A percentile compares a stretch with the other conserved stretches of the same genome.
These are phyloP conservation scores for Scrobipalpa costella DNA, from an alignment of 2,888 invertebrate genomes.

Conservation along the genomic window DNA sequence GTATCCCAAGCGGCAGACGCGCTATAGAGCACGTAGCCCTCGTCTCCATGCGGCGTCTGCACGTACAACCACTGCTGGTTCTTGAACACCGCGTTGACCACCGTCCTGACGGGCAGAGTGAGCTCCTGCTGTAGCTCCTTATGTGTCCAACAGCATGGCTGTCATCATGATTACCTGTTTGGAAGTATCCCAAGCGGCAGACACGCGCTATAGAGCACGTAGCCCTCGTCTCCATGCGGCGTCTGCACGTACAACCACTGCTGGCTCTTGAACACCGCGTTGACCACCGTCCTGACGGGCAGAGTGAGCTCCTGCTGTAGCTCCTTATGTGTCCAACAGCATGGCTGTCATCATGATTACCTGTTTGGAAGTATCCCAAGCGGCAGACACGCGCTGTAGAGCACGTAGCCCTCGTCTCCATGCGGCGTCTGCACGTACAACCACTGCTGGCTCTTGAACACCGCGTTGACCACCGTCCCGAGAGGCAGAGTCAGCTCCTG, in stretches of 20 bases:
- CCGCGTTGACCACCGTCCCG: conserved; percentile 92
- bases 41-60: conserved; percentile 91
- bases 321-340: no score
- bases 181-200: no score
- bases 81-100: conserved; percentile 93
- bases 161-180: no score
- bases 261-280: no score
- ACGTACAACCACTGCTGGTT: conserved; percentile 92
- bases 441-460: conserved; percentile 92
- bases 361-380: conserved; percentile 85
- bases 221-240: conserved; percentile 92
- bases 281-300: no score
- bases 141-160: no score
- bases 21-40: conserved; percentile 89
- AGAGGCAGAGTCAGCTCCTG: conserved; percentile 86
- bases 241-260: conserved; percentile 93
- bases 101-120: conserved; percentile 88
- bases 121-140: conserved; percentile 85
- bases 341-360: no score
- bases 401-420: conserved; percentile 91
- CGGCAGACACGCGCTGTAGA: conserved; percentile 88
- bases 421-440: no score
- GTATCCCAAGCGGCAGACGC: conserved; percentile 87
- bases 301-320: no score
- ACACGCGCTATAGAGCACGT: conserved; percentile 92